Evolutionary conservation across 2,113 vertebrate species (phyloP).

Genomic region (Podarcis muralis): DNA sequence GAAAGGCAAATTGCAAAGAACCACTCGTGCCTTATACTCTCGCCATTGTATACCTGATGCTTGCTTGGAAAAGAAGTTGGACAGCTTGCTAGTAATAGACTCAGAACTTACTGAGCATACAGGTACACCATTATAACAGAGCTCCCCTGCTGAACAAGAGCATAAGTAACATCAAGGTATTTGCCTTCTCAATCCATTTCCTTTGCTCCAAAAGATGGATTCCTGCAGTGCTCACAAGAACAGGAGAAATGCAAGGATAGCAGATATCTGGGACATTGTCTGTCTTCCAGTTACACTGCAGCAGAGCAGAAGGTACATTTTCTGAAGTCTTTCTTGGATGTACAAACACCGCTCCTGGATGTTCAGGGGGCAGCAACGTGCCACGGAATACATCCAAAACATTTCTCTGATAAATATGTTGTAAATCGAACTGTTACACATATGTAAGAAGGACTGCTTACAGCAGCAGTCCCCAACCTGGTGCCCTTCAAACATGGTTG

Average conservation of each 20-base stretch:
- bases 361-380: not conserved
- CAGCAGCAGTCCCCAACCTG: no score
- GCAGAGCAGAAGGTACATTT: constrained; percentile 15
- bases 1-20: constrained; percentile 51
- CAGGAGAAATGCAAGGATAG: constrained; percentile 46
- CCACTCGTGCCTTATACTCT: constrained; percentile 41
- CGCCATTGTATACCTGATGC: constrained; percentile 52
- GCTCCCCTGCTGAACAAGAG: constrained; percentile 56
- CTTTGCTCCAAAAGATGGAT: constrained; percentile 57
- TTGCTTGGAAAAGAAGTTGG: constrained; percentile 51
- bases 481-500: no score
- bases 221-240: constrained; percentile 48
- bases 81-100: constrained; percentile 60
- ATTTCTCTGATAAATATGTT: not conserved
- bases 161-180: constrained; percentile 55
- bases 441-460: not conserved
- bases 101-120: constrained; percentile 51
- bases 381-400: not conserved
- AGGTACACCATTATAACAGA: constrained; percentile 37
- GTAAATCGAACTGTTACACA: not conserved
- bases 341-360: constrained; percentile 17
- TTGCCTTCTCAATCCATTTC: constrained; percentile 57
- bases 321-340: not conserved
- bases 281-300: constrained; percentile 9
- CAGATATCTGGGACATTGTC: constrained; percentile 19